These are phyloP conservation scores for Rhamnusium bicolor DNA, from an alignment of 2,888 invertebrate species.

Conservation along the genomic window DNA sequence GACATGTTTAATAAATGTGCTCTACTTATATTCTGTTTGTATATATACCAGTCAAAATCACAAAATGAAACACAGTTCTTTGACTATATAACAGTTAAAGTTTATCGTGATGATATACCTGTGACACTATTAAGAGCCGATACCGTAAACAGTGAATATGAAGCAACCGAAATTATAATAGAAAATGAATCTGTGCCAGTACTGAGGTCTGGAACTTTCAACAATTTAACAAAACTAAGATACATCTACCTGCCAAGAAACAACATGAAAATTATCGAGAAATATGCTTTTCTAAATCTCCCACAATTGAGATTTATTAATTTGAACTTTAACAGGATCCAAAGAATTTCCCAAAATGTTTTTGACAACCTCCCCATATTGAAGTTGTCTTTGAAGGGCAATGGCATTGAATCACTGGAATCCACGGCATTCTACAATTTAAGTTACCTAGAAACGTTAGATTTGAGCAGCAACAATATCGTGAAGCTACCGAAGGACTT, in stretches of 20 bases:
- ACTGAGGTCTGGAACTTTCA: conserved; percentile 48
- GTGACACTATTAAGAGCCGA: conserved; percentile 38
- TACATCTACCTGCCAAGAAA: conserved; percentile 43
- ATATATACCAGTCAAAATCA: background rate
- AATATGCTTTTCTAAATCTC: conserved; percentile 47
- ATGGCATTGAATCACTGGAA: conserved; percentile 48
- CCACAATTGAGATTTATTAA: conserved; percentile 45
- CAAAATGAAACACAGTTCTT: conserved; percentile 15
- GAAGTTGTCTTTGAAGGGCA: conserved; percentile 49
- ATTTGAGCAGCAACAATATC: conserved; percentile 55
- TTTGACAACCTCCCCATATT: conserved; percentile 49
- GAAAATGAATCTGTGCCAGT: conserved; percentile 50
- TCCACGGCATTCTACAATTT: conserved; percentile 54
- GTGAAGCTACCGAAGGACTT: conserved; percentile 42
- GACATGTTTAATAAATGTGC: background rate
- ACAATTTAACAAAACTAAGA: conserved; percentile 46
- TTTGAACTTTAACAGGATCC: conserved; percentile 51
- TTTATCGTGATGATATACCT: conserved; percentile 28
- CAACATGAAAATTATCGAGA: conserved; percentile 44
- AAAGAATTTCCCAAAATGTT: conserved; percentile 41
- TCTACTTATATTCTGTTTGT: background rate
- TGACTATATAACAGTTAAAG: conserved; percentile 33
- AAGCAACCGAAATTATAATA: conserved; percentile 49
- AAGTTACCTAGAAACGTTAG: conserved; percentile 46
- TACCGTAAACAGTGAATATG: conserved; percentile 39